Evolutionary conservation across 1,140 invertebrate genomes (phyloP).

Genomic region (Caerostris extrusa): DNA sequence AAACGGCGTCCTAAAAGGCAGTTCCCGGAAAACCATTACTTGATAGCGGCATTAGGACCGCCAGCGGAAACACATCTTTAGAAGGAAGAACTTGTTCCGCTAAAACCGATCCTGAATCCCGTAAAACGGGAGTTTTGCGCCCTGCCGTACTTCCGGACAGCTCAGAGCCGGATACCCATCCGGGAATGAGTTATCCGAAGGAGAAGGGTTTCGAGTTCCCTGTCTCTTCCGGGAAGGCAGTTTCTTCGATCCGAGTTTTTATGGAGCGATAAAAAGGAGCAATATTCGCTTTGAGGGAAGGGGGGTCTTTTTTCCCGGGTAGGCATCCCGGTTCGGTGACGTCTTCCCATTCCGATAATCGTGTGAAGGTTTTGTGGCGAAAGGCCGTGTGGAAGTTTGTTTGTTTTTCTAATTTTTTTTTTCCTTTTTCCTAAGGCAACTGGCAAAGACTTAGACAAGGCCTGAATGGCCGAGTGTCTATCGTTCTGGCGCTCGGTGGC

Average conservation of each 20-base stretch:
- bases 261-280: constrained; percentile 28
- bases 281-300: background rate
- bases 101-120: background rate
- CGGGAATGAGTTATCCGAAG: background rate
- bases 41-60: constrained; percentile 29
- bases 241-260: constrained; percentile 7
- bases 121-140: constrained; percentile 63
- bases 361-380: too few relatives aligned
- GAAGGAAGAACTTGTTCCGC: constrained; percentile 32
- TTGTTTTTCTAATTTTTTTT: too few relatives aligned
- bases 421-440: too few relatives aligned
- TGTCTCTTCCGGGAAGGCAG: background rate
- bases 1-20: background rate
- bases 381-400: too few relatives aligned
- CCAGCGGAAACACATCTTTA: constrained; percentile 64
- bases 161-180: constrained; percentile 7
- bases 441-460: too few relatives aligned
- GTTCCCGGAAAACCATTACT: constrained; percentile 55
- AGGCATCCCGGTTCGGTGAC: too few relatives aligned
- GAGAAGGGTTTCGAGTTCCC: background rate
- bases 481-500: too few relatives aligned
- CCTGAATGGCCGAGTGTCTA: too few relatives aligned
- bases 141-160: constrained; percentile 64
- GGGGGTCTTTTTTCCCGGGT: too few relatives aligned
- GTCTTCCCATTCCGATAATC: too few relatives aligned